Evolutionary conservation across 30 jellyfish, hydroid and myxozoan genomes (phyloP).

Genomic region (Chrysaora quinquecirrha): DNA sequence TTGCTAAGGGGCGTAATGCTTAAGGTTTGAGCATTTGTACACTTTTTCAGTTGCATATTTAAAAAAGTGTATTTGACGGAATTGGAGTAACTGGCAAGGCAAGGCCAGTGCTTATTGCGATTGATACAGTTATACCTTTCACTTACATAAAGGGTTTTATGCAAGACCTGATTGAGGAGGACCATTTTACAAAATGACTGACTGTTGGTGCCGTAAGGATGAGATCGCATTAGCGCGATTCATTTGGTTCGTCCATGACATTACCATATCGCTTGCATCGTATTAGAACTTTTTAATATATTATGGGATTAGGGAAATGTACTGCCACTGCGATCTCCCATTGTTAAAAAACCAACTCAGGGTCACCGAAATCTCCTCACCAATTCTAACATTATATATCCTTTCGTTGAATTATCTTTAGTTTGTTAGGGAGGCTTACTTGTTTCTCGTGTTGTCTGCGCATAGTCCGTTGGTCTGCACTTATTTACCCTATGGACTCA

Average conservation of each 20-base stretch:
- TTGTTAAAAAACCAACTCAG: not conserved
- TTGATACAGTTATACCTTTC: no score
- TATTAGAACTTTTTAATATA: not conserved
- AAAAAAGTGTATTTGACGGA: no score
- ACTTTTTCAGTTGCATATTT: no score
- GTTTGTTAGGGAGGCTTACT: not conserved
- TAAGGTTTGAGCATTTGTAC: no score
- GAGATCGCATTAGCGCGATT: not conserved
- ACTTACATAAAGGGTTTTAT: no score
- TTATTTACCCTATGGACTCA: no score
- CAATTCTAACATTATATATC: not conserved
- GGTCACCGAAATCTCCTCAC: not conserved
- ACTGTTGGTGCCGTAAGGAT: not conserved
- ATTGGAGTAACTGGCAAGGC: no score
- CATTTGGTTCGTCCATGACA: not conserved
- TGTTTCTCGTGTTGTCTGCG: not conserved
- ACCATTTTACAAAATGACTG: no score
- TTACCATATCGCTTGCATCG: not conserved
- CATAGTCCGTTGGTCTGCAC: no score
- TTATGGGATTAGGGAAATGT: not conserved
- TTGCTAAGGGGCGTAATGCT: no score
- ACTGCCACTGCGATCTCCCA: constrained; percentile 1
- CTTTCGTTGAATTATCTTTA: not conserved
- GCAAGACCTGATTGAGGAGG: no score
- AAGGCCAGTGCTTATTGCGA: no score